These are phyloP conservation scores for Aphis craccivora DNA, from an alignment of 1,140 invertebrate species.

Conservation along the genomic window DNA sequence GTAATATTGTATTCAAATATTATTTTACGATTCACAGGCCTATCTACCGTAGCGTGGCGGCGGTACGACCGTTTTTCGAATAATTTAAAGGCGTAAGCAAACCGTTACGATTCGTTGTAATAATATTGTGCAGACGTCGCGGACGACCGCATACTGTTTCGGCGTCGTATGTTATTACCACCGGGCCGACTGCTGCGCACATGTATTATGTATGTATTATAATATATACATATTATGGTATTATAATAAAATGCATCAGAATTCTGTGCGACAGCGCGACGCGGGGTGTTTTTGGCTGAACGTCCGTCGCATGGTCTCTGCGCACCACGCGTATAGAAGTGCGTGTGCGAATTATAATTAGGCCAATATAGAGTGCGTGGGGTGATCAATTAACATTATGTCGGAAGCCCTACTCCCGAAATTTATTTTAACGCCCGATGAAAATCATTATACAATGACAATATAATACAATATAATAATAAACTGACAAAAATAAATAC, in stretches of 20 bases:
- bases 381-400: not conserved
- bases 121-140: not conserved
- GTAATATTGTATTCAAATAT: not conserved
- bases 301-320: not conserved
- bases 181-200: not conserved
- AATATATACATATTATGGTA: not conserved
- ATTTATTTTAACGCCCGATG: not conserved
- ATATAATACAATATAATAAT: not conserved
- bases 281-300: not conserved
- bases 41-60: not conserved
- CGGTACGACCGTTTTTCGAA: not conserved
- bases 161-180: not conserved
- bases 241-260: not conserved
- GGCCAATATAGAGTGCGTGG: too few relatives aligned
- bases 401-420: not conserved
- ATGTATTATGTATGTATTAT: constrained; percentile 15
- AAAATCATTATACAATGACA: too few relatives aligned
- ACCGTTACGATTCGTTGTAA: not conserved
- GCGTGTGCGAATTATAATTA: not conserved
- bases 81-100: not conserved
- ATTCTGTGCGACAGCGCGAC: not conserved
- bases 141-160: not conserved
- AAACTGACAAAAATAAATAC: not conserved
- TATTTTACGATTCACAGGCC: not conserved
- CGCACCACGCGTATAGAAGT: not conserved